Evolutionary conservation across 2,113 vertebrate genomes (phyloP).

Genomic region (Petrocephalus zakoni): DNA sequence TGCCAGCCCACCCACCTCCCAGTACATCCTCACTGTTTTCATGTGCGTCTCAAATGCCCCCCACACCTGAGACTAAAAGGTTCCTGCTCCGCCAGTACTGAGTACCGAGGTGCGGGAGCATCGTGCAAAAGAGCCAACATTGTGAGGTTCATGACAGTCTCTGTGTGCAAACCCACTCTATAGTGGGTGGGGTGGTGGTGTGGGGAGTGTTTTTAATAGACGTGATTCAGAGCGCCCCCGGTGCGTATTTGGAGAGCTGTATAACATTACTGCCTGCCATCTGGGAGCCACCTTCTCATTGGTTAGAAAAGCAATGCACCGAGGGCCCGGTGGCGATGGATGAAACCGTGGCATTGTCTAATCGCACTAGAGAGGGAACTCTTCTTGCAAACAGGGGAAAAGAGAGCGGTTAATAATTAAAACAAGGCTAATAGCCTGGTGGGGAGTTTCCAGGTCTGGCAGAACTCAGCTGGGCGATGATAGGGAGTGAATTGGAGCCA

Average conservation of each 20-base stretch:
- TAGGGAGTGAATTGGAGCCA: neutral
- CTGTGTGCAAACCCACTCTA: neutral
- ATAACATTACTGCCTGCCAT: conserved; percentile 15
- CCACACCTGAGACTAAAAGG: neutral
- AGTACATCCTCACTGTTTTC: neutral
- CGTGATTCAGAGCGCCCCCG: neutral
- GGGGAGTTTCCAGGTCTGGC: neutral
- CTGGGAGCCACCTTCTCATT: neutral
- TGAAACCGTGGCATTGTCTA: neutral
- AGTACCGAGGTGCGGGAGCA: neutral
- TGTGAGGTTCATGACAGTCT: neutral
- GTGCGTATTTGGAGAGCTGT: neutral
- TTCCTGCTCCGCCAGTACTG: neutral
- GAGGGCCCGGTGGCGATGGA: neutral
- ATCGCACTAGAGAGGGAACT: neutral
- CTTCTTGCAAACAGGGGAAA: neutral
- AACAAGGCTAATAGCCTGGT: neutral
- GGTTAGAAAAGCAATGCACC: neutral
- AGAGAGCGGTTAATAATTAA: conserved; percentile 13
- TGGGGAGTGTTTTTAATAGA: neutral
- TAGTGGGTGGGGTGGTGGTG: neutral
- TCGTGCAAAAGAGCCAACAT: neutral
- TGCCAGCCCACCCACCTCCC: neutral
- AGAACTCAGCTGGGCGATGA: neutral
- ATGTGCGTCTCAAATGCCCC: neutral